phyloP scores from a whole-genome alignment of 2,797 vertebrate genomes.

The Darevskia mixta region DNA sequence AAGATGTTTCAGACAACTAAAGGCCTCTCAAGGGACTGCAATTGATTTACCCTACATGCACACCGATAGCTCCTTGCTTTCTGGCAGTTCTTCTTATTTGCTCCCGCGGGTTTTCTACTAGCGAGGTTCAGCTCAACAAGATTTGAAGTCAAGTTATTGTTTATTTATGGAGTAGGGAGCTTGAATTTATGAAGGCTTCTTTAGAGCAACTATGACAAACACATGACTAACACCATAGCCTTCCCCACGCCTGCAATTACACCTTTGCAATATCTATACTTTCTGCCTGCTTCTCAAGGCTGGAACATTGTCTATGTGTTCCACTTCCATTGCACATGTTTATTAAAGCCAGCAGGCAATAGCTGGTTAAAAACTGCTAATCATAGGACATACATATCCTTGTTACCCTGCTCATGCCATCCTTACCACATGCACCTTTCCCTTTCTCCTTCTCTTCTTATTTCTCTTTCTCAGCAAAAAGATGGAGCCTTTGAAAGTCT shows the following conservation, averaged over 20 bases:
- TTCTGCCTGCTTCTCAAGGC: neutral
- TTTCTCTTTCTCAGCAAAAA: too few relatives aligned
- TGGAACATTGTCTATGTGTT: neutral
- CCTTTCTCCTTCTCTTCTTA: neutral
- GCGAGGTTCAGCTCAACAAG: slow-evolving; percentile 6
- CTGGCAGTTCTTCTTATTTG: slow-evolving; percentile 44
- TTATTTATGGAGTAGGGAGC: neutral
- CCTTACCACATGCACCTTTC: neutral
- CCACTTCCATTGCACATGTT: neutral
- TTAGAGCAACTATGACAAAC: neutral
- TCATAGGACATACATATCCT: neutral
- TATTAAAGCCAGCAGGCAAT: neutral
- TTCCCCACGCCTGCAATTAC: neutral
- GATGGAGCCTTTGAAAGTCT: too few relatives aligned
- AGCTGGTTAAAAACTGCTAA: too few relatives aligned
- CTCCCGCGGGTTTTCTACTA: slow-evolving; percentile 1
- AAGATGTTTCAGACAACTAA: slow-evolving; percentile 29
- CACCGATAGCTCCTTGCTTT: slow-evolving; percentile 37
- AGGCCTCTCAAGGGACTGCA: neutral
- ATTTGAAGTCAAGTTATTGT: neutral
- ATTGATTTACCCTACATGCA: slow-evolving; percentile 34
- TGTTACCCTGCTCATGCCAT: neutral
- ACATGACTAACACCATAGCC: neutral
- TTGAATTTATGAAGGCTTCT: neutral
- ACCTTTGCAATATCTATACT: neutral